phyloP scores from a whole-genome alignment of 2,888 invertebrate genomes.

The Agonopterix arenella region DNA sequence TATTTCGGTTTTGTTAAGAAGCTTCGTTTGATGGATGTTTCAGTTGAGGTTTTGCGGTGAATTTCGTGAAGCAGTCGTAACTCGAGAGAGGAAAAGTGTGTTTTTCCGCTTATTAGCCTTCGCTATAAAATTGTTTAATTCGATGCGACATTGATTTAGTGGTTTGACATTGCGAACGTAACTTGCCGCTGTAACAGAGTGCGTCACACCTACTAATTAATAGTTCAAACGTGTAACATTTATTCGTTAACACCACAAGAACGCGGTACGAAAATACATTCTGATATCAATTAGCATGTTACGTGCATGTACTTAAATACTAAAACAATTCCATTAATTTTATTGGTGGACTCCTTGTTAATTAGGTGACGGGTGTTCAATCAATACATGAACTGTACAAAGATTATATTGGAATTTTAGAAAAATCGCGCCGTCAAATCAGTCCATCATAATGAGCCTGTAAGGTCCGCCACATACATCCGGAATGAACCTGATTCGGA shows the following conservation, averaged over 20 bases:
- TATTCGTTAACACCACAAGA: constrained; percentile 28
- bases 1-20: constrained; percentile 61
- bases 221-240: constrained; percentile 24
- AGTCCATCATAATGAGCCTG: too few species aligned
- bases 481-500: too few species aligned
- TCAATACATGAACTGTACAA: too few species aligned
- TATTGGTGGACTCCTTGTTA: constrained; percentile 12
- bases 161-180: constrained; percentile 1
- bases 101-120: constrained; percentile 27
- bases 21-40: constrained; percentile 62
- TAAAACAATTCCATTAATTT: constrained; percentile 25
- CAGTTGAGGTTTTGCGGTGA: constrained; percentile 50
- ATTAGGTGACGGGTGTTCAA: too few species aligned
- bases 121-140: constrained; percentile 2
- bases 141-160: constrained; percentile 3
- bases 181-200: constrained; percentile 1
- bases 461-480: too few species aligned
- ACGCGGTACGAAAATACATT: constrained; percentile 43
- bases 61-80: constrained; percentile 38
- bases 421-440: too few species aligned
- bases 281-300: constrained; percentile 49
- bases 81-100: constrained; percentile 28
- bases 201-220: constrained; percentile 29
- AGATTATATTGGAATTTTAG: background rate
- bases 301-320: constrained; percentile 17